Base-by-base conservation (phyloP, 2,797 vertebrate genomes). In the Chloroceryle amazona region DNA sequence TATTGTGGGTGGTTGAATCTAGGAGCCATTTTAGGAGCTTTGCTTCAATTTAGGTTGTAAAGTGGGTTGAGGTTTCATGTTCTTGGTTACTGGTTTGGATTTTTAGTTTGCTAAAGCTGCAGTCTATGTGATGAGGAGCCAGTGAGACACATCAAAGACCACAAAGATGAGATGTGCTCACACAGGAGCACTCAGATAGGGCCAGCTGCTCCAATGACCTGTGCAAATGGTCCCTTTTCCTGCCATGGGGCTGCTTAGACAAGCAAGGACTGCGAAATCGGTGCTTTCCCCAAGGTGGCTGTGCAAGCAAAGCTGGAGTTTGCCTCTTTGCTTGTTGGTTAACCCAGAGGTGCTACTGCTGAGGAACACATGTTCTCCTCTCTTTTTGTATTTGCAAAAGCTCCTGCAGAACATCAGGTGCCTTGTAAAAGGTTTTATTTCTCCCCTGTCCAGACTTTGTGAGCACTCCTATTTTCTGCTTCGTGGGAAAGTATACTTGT, bases 131-230 rank as follows among this genome's bases (percentile, higher is more conserved):
- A 66, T 62, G 71, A 68, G 61, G n/a, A 92, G 81, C 63, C 60
- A 65, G 5, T 54, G 29, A 66, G 55, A 87, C 23, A 8, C 22
- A 21, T 71, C 35, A 66, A 61, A 80, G 81, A 82, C 71, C 74
- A 52, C 83, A 73, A 20, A 90, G 41, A 63, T 0, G 0, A 76
- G 74, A 42, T 0, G 0, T 16, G 41, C 52, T 76, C 29, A 23
- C 7, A 21, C 15, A 61, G 1, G 11, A 91, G 76, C 5, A 1
- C 51, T 44, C 51, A 2, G 6, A 49, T 31, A 68, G 76, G 60
- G 54, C 51, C 65, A 74, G 52, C 35, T 68, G 31, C 63, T 88
- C 58, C 66, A 37, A 3, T 68, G 68, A 71, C 74, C 78, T 52
- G 16, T 39, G 19, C 0, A 4, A 94, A 51, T 0, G 0, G 25